A percentile compares a stretch with the other conserved stretches of the same genome.
Conservation (phyloP, 1,140 invertebrate genomes). For the Doryteuthis pealeii region DNA sequence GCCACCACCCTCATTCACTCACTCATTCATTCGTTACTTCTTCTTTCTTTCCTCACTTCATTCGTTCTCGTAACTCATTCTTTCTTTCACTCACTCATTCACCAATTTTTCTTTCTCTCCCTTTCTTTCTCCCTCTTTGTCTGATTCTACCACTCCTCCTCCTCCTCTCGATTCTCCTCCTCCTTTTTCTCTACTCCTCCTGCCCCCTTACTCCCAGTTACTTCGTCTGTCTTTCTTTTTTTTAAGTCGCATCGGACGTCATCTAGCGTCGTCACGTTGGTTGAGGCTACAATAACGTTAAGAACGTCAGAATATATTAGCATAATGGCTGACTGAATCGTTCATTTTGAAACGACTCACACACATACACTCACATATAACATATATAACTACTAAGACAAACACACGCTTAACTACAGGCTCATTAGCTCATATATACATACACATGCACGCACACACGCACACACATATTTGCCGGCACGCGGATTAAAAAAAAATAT, state of each 20-base stretch:
- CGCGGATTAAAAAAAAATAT: background rate
- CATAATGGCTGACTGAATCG: background rate
- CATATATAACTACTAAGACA: background rate
- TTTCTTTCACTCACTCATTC: no score
- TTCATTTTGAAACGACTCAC: background rate
- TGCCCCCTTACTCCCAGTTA: background rate
- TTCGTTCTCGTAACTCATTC: no score
- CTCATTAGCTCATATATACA: background rate
- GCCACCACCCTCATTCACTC: no score
- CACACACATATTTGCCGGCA: background rate
- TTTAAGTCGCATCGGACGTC: background rate
- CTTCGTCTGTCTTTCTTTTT: background rate
- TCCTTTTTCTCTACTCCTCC: no score
- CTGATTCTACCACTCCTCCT: no score
- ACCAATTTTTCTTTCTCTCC: no score
- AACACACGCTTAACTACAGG: background rate
- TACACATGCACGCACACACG: background rate
- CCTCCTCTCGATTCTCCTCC: no score
- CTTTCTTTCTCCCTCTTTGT: no score
- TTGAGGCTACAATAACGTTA: background rate
- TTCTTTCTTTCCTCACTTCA: no score
- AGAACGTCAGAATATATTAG: constrained; percentile 9
- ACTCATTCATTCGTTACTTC: no score
- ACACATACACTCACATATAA: background rate
- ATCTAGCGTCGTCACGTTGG: background rate